A percentile compares a stretch with the other conserved stretches of the same genome.
phyloP scores from a whole-genome alignment of 2,113 vertebrate species.

The Paralichthys olivaceus region DNA sequence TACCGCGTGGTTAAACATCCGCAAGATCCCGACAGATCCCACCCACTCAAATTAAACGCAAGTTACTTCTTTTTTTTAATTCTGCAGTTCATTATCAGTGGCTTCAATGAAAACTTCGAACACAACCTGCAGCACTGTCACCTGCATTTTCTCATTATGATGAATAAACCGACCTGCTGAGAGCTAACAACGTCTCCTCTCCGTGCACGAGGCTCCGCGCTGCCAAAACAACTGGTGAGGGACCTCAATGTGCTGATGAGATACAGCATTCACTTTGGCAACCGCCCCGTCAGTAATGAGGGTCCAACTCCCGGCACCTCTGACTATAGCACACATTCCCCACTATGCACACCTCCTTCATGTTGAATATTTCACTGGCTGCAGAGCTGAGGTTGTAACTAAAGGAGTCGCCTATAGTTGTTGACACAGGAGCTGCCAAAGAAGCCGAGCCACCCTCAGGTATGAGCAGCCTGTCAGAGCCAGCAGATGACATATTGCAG shows the following conservation, averaged over 20 bases:
- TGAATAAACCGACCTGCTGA: conserved; percentile 55
- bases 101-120: conserved; percentile 13
- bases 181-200: conserved; percentile 38
- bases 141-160: conserved; percentile 54
- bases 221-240: conserved; percentile 41
- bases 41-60: conserved; percentile 29
- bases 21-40: not conserved
- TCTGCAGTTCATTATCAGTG: conserved; percentile 42
- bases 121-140: conserved; percentile 16
- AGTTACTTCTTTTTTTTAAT: conserved; percentile 57
- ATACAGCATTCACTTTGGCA: conserved; percentile 51
- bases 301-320: conserved; percentile 5
- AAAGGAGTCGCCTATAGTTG: conserved; percentile 23
- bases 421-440: conserved; percentile 48
- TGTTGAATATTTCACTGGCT: conserved; percentile 58
- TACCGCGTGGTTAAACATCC: conserved; percentile 7
- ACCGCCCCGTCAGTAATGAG: conserved; percentile 19
- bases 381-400: conserved; percentile 11
- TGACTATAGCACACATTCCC: not conserved
- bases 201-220: conserved; percentile 28
- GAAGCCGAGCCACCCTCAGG: conserved; percentile 25
- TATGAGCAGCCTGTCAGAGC: conserved; percentile 41
- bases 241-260: conserved; percentile 49
- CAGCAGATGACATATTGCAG: conserved; percentile 55
- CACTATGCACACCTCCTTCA: conserved; percentile 33